A percentile compares a stretch with the other conserved stretches of the same genome.
These are phyloP conservation scores for Drosophila kambysellisi DNA, from an alignment of 2,888 invertebrate genomes.

Conservation along the genomic window DNA sequence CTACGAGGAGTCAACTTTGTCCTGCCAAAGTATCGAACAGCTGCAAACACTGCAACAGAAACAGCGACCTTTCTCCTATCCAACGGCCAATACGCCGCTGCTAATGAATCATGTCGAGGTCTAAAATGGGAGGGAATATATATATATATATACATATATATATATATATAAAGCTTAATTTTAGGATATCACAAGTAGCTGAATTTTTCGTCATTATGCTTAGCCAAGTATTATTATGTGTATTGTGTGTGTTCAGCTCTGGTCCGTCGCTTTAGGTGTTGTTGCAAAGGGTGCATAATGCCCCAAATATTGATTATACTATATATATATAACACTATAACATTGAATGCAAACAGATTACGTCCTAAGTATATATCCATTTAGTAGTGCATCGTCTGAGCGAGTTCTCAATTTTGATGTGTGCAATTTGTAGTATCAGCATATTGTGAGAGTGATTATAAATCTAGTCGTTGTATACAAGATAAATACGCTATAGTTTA, in stretches of 20 bases:
- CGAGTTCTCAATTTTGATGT: conserved; percentile 24
- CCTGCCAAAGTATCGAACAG: conserved; percentile 83
- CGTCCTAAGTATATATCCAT: neutral
- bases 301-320: neutral
- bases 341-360: neutral
- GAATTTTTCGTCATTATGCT: conserved; percentile 52
- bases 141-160: neutral
- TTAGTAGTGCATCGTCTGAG: neutral
- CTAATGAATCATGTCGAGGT: conserved; percentile 83
- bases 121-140: conserved; percentile 37
- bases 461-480: conserved; percentile 74
- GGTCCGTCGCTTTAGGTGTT: conserved; percentile 63
- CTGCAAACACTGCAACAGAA: conserved; percentile 64
- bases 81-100: conserved; percentile 83
- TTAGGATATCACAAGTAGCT: conserved; percentile 49
- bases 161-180: conserved; percentile 27
- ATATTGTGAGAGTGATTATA: conserved; percentile 77
- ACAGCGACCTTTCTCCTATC: conserved; percentile 81
- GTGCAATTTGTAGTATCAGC: conserved; percentile 56
- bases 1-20: conserved; percentile 82
- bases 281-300: conserved; percentile 21
- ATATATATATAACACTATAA: neutral
- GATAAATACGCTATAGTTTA: conserved; percentile 29
- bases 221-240: conserved; percentile 50
- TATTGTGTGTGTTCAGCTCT: conserved; percentile 35